These are phyloP conservation scores for Eurois occulta DNA, from an alignment of 2,888 invertebrate genomes.

Conservation along the genomic window DNA sequence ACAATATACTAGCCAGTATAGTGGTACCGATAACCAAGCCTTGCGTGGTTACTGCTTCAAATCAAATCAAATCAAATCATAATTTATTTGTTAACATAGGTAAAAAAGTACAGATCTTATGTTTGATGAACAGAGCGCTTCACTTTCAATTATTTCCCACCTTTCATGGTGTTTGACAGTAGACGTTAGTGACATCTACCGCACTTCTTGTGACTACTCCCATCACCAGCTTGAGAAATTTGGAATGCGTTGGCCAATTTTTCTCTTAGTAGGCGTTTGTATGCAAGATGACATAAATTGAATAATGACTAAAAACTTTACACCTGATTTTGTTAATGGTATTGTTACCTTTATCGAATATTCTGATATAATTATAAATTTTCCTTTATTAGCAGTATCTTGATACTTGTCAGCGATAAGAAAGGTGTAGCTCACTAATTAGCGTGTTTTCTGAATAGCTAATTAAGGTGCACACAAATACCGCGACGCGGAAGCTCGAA, in stretches of 20 bases:
- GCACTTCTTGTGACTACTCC: neutral
- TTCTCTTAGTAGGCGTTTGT: neutral
- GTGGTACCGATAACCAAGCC: too few species aligned
- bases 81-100: too few species aligned
- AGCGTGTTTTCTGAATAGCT: slow-evolving; percentile 36
- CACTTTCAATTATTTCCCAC: neutral
- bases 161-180: neutral
- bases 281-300: neutral
- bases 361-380: slow-evolving; percentile 7
- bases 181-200: neutral
- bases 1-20: neutral
- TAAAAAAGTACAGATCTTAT: too few species aligned
- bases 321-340: neutral
- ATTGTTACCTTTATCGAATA: neutral
- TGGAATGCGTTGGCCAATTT: neutral
- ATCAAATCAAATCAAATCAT: too few species aligned
- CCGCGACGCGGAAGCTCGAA: neutral
- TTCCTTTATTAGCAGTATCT: slow-evolving; percentile 18
- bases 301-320: neutral
- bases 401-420: slow-evolving; percentile 17
- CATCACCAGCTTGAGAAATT: neutral
- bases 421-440: slow-evolving; percentile 36
- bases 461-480: slow-evolving; percentile 25
- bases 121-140: too few species aligned
- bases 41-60: neutral